A percentile compares a stretch with the other conserved stretches of the same genome.
phyloP scores from a whole-genome alignment of 2,888 invertebrate species.

The Graphium colonna region DNA sequence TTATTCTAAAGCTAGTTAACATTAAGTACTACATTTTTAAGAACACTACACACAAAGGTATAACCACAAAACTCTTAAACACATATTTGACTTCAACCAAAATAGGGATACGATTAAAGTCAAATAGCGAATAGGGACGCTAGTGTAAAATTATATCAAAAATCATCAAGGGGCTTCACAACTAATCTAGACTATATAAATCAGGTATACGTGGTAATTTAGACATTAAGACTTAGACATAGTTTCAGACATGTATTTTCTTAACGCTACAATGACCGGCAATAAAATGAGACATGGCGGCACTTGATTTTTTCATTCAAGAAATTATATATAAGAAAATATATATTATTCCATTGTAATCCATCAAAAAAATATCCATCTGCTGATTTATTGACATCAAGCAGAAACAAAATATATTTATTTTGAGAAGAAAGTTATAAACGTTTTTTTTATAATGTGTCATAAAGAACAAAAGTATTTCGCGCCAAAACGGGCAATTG shows the following conservation, averaged over 20 bases:
- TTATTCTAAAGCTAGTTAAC: not conserved
- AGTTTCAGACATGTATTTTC: constrained; percentile 82
- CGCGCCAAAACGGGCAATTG: constrained; percentile 1
- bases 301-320: not conserved
- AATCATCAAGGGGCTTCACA: constrained; percentile 41
- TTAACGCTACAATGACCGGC: constrained; percentile 51
- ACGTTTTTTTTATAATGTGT: too few relatives aligned
- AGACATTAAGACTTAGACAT: constrained; percentile 55
- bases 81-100: constrained; percentile 8
- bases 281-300: constrained; percentile 26
- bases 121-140: constrained; percentile 15
- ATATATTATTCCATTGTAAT: not conserved
- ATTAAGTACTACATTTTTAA: constrained; percentile 16
- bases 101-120: not conserved
- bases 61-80: constrained; percentile 8
- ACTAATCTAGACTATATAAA: constrained; percentile 52
- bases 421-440: too few relatives aligned
- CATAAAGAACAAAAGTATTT: too few relatives aligned
- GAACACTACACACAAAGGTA: not conserved
- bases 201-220: constrained; percentile 54
- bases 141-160: constrained; percentile 40
- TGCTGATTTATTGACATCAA: too few relatives aligned
- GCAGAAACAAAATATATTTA: not conserved
- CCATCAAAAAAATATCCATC: not conserved
- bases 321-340: not conserved